phyloP scores from a whole-genome alignment of 2,888 invertebrate species.

The Acrobasis consociella region DNA sequence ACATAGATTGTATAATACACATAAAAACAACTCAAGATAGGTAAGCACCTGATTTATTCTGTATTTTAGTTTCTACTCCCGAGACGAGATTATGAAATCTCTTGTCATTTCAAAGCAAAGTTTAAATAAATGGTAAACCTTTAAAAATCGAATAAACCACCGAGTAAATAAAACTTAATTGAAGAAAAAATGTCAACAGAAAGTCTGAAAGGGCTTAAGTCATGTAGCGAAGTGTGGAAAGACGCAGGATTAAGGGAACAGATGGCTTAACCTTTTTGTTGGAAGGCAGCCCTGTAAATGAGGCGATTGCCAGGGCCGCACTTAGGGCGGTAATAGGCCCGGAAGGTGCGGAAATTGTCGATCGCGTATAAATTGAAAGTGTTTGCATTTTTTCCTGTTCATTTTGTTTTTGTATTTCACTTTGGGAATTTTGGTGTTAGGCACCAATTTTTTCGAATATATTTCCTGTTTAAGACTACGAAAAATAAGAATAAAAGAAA shows the following conservation, averaged over 20 bases:
- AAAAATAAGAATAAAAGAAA: no score
- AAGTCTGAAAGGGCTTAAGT: constrained; percentile 17
- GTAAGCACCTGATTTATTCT: no score
- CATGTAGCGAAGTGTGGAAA: constrained; percentile 21
- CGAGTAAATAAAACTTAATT: background rate
- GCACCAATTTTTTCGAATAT: no score
- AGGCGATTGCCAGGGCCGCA: constrained; percentile 23
- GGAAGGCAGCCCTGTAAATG: constrained; percentile 23
- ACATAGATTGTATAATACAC: no score
- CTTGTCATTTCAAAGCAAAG: no score
- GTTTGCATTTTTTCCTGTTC: background rate
- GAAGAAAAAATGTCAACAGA: constrained; percentile 4
- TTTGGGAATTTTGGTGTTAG: no score
- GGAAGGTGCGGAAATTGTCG: constrained; percentile 22
- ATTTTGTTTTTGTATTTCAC: constrained; percentile 1
- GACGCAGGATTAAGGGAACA: constrained; percentile 19
- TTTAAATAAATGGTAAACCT: background rate
- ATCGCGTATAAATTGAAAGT: constrained; percentile 19
- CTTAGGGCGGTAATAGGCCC: constrained; percentile 18
- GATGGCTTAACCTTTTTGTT: constrained; percentile 24
- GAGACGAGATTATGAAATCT: no score
- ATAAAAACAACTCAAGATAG: no score
- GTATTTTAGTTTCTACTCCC: no score
- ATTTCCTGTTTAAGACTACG: no score
- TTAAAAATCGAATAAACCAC: background rate